phyloP scores from a whole-genome alignment of 1,140 invertebrate genomes.

The Aporrectodea caliginosa region DNA sequence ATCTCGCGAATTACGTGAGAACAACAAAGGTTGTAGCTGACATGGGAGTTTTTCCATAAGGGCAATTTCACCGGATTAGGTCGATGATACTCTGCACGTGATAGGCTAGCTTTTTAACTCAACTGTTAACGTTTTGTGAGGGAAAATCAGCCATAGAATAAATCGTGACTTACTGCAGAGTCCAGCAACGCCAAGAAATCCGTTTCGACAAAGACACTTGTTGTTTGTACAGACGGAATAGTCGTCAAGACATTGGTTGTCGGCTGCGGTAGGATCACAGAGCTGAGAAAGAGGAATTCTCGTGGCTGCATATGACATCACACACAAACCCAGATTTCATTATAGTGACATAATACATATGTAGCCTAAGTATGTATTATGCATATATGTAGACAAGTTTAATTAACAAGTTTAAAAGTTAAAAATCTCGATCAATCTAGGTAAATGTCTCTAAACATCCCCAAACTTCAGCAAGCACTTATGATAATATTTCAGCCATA shows the following conservation, averaged over 20 bases:
- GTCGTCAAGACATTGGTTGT: neutral
- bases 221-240: neutral
- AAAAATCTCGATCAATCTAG: neutral
- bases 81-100: neutral
- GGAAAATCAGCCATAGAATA: neutral
- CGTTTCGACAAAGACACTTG: neutral
- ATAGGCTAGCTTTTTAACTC: neutral
- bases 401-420: too few species aligned
- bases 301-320: too few species aligned
- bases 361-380: too few species aligned
- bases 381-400: too few species aligned
- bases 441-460: neutral
- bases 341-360: neutral
- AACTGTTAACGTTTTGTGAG: neutral
- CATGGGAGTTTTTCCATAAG: neutral
- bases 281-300: neutral
- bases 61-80: neutral
- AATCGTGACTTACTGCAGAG: neutral
- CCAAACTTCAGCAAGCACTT: neutral
- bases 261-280: neutral
- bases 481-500: too few species aligned
- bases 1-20: neutral
- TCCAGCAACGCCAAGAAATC: neutral
- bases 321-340: too few species aligned
- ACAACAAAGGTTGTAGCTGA: neutral